These are phyloP conservation scores for Xanthia togata DNA, from an alignment of 2,888 invertebrate genomes.

Conservation along the genomic window DNA sequence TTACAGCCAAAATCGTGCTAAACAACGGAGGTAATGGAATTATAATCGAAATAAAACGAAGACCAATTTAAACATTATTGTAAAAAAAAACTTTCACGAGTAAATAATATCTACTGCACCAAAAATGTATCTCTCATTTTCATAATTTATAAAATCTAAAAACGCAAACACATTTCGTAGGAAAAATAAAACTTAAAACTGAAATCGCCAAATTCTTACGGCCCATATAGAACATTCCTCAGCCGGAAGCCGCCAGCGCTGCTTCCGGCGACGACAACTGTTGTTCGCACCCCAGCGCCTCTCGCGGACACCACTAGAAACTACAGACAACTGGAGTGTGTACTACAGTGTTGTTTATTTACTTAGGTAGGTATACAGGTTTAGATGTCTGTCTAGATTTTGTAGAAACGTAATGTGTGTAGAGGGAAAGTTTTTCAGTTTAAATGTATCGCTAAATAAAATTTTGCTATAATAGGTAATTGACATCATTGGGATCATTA, in stretches of 20 bases:
- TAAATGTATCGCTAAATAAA: background rate
- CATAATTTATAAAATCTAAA: constrained; percentile 20
- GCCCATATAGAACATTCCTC: constrained; percentile 82
- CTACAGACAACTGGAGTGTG: constrained; percentile 69
- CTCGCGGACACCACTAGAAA: constrained; percentile 82
- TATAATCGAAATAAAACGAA: background rate
- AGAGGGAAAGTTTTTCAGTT: background rate
- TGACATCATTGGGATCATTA: background rate
- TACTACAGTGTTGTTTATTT: constrained; percentile 53
- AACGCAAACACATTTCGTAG: constrained; percentile 49
- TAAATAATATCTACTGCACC: background rate
- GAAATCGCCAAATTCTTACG: constrained; percentile 77
- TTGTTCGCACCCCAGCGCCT: constrained; percentile 88
- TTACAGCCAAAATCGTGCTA: background rate
- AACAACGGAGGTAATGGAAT: background rate
- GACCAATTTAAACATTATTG: background rate
- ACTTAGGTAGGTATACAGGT: constrained; percentile 33
- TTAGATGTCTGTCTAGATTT: constrained; percentile 22
- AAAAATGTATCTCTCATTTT: background rate
- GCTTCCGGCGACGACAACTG: constrained; percentile 86
- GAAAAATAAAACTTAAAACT: constrained; percentile 70
- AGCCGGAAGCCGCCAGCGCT: constrained; percentile 87
- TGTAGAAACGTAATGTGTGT: background rate
- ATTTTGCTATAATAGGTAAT: background rate
- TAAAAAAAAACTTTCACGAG: too few relatives aligned